Evolutionary conservation across 2,888 invertebrate species (phyloP).

Genomic region (Mythimna albipuncta): DNA sequence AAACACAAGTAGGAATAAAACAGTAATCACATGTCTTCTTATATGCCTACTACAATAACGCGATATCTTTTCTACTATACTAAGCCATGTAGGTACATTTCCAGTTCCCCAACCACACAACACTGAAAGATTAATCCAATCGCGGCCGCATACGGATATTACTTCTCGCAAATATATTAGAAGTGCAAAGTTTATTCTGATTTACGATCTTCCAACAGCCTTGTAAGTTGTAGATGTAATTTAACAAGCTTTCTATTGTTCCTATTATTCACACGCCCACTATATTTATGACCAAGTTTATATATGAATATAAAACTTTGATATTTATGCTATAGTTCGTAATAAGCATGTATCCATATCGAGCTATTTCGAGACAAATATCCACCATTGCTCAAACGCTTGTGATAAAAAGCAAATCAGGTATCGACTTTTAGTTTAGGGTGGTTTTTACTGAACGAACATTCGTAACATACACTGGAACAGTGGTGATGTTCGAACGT

Average conservation of each 20-base stretch:
- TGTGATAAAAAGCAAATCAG: conserved; percentile 65
- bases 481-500: no score
- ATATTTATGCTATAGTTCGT: conserved; percentile 57
- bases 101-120: conserved; percentile 1
- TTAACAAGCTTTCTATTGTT: conserved; percentile 60
- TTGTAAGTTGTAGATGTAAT: conserved; percentile 51
- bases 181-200: conserved; percentile 58
- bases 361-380: conserved; percentile 64
- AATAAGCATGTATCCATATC: conserved; percentile 62
- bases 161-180: conserved; percentile 47
- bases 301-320: conserved; percentile 49
- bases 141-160: conserved; percentile 43
- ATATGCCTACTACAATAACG: neutral
- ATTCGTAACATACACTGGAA: neutral
- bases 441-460: conserved; percentile 39
- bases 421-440: conserved; percentile 51
- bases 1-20: no score
- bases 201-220: conserved; percentile 52
- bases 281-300: conserved; percentile 48
- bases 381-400: conserved; percentile 66
- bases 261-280: conserved; percentile 56
- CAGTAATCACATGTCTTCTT: no score
- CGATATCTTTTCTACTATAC: neutral
- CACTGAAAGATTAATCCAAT: conserved; percentile 49
- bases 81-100: neutral